Conservation (phyloP, 2,113 vertebrate genomes). For the Bubalus kerabau region DNA sequence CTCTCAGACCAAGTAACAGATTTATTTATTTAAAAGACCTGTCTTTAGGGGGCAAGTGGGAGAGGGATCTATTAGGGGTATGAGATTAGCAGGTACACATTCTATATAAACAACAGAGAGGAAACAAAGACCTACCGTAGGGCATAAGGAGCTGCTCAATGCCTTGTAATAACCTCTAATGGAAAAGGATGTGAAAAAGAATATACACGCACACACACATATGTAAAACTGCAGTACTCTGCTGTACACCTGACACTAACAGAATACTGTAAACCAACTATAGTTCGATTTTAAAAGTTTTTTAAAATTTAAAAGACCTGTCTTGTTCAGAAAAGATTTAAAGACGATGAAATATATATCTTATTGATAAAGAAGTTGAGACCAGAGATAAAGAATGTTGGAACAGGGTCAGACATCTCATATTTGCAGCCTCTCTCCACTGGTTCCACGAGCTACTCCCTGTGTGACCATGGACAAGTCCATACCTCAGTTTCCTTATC, state of each 20-base stretch:
- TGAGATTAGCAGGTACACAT: background rate
- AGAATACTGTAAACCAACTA: background rate
- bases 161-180: background rate
- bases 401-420: background rate
- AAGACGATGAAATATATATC: background rate
- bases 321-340: background rate
- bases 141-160: background rate
- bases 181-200: background rate
- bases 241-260: background rate
- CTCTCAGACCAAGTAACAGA: background rate
- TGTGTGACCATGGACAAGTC: background rate
- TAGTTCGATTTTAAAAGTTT: background rate
- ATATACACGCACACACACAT: too few relatives aligned
- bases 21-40: background rate
- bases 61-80: background rate
- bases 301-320: background rate
- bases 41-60: background rate
- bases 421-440: background rate
- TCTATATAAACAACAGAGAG: background rate
- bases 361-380: background rate
- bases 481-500: background rate
- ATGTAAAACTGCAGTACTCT: background rate
- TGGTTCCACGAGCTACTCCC: background rate
- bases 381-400: background rate
- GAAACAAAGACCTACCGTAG: background rate